Base-by-base conservation (phyloP, 2,888 invertebrate species). In the Athalia rosae region DNA sequence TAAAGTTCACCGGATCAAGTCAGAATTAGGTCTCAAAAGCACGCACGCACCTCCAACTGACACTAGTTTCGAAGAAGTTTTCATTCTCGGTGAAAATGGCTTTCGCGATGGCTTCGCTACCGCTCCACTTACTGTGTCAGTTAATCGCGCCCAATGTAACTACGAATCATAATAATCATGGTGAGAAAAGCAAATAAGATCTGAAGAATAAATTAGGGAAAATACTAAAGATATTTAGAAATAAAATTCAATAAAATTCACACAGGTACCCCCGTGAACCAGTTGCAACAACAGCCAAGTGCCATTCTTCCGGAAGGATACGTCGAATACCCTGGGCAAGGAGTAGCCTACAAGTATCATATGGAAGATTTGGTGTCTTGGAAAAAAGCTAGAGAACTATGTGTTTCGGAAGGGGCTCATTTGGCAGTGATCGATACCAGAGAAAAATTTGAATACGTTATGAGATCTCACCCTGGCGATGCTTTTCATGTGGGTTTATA, bases 401-500 rank as follows among this genome's bases (percentile, higher is more conserved):
- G 71, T 45, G 8, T 56, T 6, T n/a, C 11, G 47, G 15, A 59
- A 9, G 58, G 47, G 0, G 58, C 58, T 13, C 58, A 13, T 28
- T 71, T 71, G 45, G 71, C 71, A 15, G 71, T 71, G 11, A 71
- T 48, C 8, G 71, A 71, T 45, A 58, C 56, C 6, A 15, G 11
- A 13, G 13, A 48, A 6, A 71, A 71, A 45, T 11, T 71, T 15
- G 41, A n/a, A 8, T n/a, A 43, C 11, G 5, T 71, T 7, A 13
- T 50, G 45, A 45, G 13, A 9, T 58, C 41, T 13, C 15, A 8
- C 13, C 58, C 71, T 58, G n/a, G 4, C 4, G 13, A 43, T 7
- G 47, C 71, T 13, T 6, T 9, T n/a, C 71, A 58, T 58, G 71
- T 71, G 3, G 71, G 71, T 0, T 13, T 71, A 43, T 13, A 59